These are phyloP conservation scores for Tetramorium bicarinatum DNA, from an alignment of 2,888 invertebrate genomes.

Conservation along the genomic window DNA sequence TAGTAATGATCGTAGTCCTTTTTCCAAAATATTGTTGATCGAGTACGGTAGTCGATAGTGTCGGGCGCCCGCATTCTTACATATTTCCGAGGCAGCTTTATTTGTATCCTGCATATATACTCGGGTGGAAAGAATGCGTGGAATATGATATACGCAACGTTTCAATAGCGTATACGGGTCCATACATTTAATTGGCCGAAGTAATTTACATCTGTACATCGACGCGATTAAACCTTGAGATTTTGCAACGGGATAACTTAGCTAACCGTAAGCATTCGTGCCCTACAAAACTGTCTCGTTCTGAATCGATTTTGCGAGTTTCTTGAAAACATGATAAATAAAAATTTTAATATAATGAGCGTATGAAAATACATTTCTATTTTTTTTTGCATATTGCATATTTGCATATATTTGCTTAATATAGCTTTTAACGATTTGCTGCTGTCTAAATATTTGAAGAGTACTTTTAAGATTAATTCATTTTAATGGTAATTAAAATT, in stretches of 20 bases:
- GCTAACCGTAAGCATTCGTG: not conserved
- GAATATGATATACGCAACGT: not conserved
- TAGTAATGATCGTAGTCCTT: not conserved
- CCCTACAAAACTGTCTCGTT: not conserved
- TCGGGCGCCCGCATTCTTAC: not conserved
- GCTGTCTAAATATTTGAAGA: not conserved
- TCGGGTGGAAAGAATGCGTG: not conserved
- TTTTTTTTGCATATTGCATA: not conserved
- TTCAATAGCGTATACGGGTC: not conserved
- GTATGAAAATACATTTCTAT: not conserved
- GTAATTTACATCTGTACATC: not conserved
- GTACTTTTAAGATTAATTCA: not conserved
- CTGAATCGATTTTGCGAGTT: constrained; percentile 12
- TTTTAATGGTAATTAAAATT: constrained; percentile 1
- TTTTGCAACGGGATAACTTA: constrained; percentile 12
- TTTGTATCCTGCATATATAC: not conserved
- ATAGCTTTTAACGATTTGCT: not conserved
- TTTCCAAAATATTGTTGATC: not conserved
- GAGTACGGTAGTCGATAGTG: not conserved
- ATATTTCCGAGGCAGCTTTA: not conserved
- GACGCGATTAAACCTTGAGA: constrained; percentile 33
- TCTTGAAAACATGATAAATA: constrained; percentile 4
- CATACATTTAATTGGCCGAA: constrained; percentile 32
- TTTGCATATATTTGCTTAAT: not conserved
- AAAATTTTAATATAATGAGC: not conserved